Base-by-base conservation (phyloP, 2,888 invertebrate genomes). In the Andrena haemorrhoa region DNA sequence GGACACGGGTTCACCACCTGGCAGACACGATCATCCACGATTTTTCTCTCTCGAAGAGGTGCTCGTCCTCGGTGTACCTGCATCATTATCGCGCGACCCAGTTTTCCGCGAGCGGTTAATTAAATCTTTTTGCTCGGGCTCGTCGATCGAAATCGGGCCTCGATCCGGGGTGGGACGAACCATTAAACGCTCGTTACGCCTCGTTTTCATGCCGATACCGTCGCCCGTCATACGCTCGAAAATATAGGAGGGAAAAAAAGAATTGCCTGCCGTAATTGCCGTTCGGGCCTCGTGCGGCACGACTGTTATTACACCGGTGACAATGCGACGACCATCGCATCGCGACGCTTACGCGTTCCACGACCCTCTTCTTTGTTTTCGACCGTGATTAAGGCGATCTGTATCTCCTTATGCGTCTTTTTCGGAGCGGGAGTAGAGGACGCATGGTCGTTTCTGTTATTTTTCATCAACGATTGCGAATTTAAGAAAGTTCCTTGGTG, bases 71-170 rank as follows among this genome's bases (percentile, higher is more conserved):
- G 53, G 51, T 26, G 56, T 35, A 29, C 70, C 63, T 70, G 79
- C 71, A 73, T 77, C 81, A 86, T 86, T 80, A 84, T 86, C 82
- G 72, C 76, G 60, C 82, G 82, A 86, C 84, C 86, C 71, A 86
- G 81, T 86, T 86, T 84, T 81, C 75, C 71, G 51, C 56, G 65
- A 58, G 23, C 77, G 60, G 73, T 78, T 86, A 87, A 87, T 87
- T 86, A 86, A 86, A 82, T 86, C 82, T 79, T 82, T 78, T 85
- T 75, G 61, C 31, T 31, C 47, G 31, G 12, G 10, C 51, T 26
- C 16, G 47, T 33, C 49, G 56, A 76, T 74, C 79, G 76, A 75
- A 72, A 79, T 79, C 71, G 58, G 68, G 61, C 41, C 16, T 29
- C 41, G 41, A 41, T 41, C 4, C 64, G 64, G 71, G 79, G 70